phyloP scores from a whole-genome alignment of 2,113 vertebrate species.

The Carassius auratus region DNA sequence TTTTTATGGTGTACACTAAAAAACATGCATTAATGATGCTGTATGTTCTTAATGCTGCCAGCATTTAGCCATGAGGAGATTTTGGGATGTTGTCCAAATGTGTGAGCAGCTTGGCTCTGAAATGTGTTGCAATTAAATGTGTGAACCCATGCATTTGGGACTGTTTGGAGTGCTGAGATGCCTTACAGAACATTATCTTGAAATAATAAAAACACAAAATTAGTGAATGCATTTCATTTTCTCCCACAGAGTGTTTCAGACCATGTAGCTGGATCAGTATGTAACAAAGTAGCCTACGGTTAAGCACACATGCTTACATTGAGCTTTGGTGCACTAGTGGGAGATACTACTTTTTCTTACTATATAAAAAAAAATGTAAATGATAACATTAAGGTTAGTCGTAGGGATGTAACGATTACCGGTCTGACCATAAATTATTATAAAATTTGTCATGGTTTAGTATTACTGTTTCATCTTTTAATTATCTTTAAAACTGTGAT shows the following conservation, averaged over 20 bases:
- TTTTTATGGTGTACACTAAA: not conserved
- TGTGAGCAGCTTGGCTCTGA: not conserved
- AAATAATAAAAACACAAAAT: not conserved
- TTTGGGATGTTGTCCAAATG: slow-evolving; percentile 1
- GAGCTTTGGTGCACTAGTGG: not conserved
- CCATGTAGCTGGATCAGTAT: not conserved
- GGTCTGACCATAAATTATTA: no score
- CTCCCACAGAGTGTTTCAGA: not conserved
- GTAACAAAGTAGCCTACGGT: not conserved
- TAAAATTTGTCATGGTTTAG: no score
- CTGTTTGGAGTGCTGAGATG: not conserved
- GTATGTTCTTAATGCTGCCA: not conserved
- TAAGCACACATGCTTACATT: not conserved
- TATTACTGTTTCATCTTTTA: no score
- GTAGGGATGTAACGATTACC: no score
- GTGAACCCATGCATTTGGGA: not conserved
- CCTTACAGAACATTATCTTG: not conserved
- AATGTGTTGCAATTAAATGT: not conserved
- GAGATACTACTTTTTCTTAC: not conserved
- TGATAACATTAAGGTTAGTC: not conserved
- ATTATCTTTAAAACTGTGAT: no score
- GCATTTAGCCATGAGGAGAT: not conserved
- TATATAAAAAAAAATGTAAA: not conserved
- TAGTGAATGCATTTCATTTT: not conserved
- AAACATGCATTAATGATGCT: no score